Percentiles rank a stretch among this genome's conserved stretches.
Evolutionary conservation across 1,140 invertebrate species (phyloP).

Genomic region (silkworm (Bombyx mori)): ASM3026992v2 NC_085110.1:10292001-10292500

Average conservation of each 20-base stretch:
- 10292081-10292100: constrained; percentile 39
- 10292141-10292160: constrained; percentile 68
- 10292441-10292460: constrained; percentile 24
- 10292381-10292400: no score
- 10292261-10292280: constrained; percentile 26
- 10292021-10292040: constrained; percentile 65
- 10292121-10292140: constrained; percentile 66
- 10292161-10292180: constrained; percentile 66
- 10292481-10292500: constrained; percentile 66
- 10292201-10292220: constrained; percentile 70
- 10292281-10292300: no score
- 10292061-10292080: constrained; percentile 33
- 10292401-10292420: constrained; percentile 16
- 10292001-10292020: constrained; percentile 71
- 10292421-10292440: constrained; percentile 15
- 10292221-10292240: constrained; percentile 67
- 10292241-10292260: constrained; percentile 59
- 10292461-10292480: constrained; percentile 46
- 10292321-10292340: no score
- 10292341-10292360: no score
- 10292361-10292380: no score
- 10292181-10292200: constrained; percentile 67
- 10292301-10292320: no score
- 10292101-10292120: constrained; percentile 45
- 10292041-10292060: constrained; percentile 27